Base-by-base conservation (phyloP, 1,140 invertebrate genomes). In the Oryctes rhinoceros region DNA sequence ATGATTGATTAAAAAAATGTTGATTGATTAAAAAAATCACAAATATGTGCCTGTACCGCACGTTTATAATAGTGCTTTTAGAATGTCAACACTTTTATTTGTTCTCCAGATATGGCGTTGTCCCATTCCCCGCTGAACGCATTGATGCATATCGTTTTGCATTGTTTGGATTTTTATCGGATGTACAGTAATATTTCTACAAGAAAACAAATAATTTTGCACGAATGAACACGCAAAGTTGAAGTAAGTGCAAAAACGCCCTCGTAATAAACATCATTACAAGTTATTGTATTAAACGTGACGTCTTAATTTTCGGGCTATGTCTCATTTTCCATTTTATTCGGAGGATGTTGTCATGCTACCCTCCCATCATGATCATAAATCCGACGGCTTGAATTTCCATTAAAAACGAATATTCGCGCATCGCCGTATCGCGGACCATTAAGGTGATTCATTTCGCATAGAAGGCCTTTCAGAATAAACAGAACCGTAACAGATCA, bases 401-500 rank as follows among this genome's bases (percentile, higher is more conserved):
- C 53, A 59, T 59, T 59, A 59, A 59, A 59, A 59, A 59, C 53
- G 65, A 71, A 71, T 71, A 30, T 71, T 71, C 65, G 53, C 53
- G 53, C 20, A 62, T 18, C 15, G 53, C 13, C 15, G 13, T 35
- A 35, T 71, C 65, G 53, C 53, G 10, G 18, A 11, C 20, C 10
- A 71, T 71, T 35, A 71, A 71, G 65, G 65, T 71, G 65, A 71
- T 71, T 71, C 35, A 71, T 71, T 62, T 37, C 65, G 65, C 35
- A 37, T 4, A 20, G 65, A 35, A 71, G 1, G 18, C 53, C 53
- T 59, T 71, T 71, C 35, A 71, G 65, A 71, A 71, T 71, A 71
- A 71, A 71, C 65, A 71, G 65, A 71, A 71, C 65, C 18, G 65
- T 71, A 71, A 71, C 65, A 71, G 65, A 71, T 71, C 65, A 30